These are phyloP conservation scores for Pygocentrus nattereri DNA, from an alignment of 2,797 vertebrate genomes.

Conservation along the genomic window DNA sequence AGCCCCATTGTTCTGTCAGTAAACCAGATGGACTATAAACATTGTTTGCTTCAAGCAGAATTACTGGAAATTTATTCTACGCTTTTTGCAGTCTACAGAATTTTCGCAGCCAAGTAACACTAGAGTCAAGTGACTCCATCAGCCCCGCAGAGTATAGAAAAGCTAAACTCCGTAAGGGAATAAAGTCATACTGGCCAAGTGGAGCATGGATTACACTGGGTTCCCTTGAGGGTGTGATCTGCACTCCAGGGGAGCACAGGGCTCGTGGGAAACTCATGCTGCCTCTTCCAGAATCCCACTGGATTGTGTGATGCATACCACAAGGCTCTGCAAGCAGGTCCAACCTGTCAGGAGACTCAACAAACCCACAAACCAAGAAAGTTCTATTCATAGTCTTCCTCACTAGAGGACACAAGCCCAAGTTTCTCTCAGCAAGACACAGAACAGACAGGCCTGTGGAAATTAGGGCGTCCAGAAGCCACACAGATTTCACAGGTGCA, in stretches of 20 bases:
- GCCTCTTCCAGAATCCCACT: conserved; percentile 12
- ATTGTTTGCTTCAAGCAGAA: conserved; percentile 32
- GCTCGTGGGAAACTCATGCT: conserved; percentile 24
- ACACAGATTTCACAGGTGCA: conserved; percentile 29
- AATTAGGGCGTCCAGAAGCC: background rate
- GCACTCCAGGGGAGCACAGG: background rate
- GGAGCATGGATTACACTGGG: background rate
- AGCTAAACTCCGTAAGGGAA: background rate
- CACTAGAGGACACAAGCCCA: background rate
- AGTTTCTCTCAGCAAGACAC: conserved; percentile 6
- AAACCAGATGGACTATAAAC: conserved; percentile 36
- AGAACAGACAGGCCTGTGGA: conserved; percentile 24
- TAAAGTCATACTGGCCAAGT: background rate
- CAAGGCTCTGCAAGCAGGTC: background rate
- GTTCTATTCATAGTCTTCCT: background rate
- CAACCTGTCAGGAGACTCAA: conserved; percentile 35
- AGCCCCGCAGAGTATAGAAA: background rate
- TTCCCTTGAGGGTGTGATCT: background rate
- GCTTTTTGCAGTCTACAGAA: background rate
- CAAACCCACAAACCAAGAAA: background rate
- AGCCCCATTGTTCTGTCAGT: conserved; percentile 37
- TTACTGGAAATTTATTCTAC: conserved; percentile 4
- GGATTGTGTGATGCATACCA: background rate
- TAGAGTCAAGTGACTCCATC: background rate
- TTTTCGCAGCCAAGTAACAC: conserved; percentile 9